Evolutionary conservation across 2,797 vertebrate species (phyloP).

Genomic region (Australoheros facetus): DNA sequence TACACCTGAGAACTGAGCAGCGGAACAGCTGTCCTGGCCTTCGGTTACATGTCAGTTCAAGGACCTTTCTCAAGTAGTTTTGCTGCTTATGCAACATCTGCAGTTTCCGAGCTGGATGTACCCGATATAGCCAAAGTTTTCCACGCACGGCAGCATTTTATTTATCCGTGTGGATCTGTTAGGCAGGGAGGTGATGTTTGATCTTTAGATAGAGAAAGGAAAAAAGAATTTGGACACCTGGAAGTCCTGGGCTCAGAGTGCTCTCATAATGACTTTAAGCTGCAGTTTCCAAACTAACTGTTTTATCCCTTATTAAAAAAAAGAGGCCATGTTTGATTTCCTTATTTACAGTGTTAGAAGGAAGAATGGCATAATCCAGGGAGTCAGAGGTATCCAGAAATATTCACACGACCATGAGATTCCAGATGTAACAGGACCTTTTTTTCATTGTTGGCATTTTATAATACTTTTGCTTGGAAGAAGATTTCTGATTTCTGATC

Average conservation of each 20-base stretch:
- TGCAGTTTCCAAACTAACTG: background rate
- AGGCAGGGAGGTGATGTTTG: background rate
- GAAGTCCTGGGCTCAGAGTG: background rate
- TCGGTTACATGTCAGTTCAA: background rate
- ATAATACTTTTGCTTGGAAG: slow-evolving; percentile 3
- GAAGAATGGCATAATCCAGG: background rate
- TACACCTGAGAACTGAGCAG: background rate
- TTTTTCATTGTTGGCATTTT: background rate
- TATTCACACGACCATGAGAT: slow-evolving; percentile 28
- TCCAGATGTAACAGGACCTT: background rate
- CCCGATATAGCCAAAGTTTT: background rate
- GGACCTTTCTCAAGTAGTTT: background rate
- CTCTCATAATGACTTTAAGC: background rate
- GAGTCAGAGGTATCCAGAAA: slow-evolving; percentile 1
- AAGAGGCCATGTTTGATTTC: background rate
- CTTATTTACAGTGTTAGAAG: slow-evolving; percentile 13
- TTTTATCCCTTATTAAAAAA: slow-evolving; percentile 1
- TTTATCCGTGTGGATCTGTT: background rate
- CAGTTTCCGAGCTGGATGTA: slow-evolving; percentile 7
- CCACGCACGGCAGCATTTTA: background rate
- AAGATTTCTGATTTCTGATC: background rate
- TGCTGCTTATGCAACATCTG: slow-evolving; percentile 1
- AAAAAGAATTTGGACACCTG: background rate
- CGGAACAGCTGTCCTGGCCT: background rate
- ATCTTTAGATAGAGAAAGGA: background rate